phyloP scores from a whole-genome alignment of 2,797 vertebrate genomes.

The Crenuchus spilurus region DNA sequence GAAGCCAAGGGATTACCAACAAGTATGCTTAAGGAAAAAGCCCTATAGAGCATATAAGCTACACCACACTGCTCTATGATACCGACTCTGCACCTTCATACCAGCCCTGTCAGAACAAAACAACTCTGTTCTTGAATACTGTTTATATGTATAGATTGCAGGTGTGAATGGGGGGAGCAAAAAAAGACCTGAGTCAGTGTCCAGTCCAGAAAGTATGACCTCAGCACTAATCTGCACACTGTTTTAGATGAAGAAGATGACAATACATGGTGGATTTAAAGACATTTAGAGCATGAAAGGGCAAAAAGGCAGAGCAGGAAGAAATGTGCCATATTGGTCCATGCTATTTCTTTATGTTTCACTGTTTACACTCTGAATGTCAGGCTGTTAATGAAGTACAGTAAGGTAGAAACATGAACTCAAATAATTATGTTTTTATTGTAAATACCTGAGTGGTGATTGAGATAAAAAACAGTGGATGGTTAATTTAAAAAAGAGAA shows the following conservation, averaged over 20 bases:
- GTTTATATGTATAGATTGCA: too few relatives aligned
- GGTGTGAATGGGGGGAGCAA: too few relatives aligned
- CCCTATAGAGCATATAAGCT: neutral
- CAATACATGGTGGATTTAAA: neutral
- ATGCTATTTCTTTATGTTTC: neutral
- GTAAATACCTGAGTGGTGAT: slow-evolving; percentile 29
- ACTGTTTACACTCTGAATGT: slow-evolving; percentile 15
- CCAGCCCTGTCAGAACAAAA: too few relatives aligned
- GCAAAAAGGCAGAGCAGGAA: slow-evolving; percentile 1
- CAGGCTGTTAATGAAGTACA: slow-evolving; percentile 24
- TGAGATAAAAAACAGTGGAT: slow-evolving; percentile 26
- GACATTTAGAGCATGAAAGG: neutral
- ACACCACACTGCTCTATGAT: neutral
- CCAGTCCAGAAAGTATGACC: neutral
- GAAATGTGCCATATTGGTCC: neutral
- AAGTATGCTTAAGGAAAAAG: neutral
- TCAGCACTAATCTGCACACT: neutral
- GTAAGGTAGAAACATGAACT: neutral
- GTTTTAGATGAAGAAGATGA: neutral
- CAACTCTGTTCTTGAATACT: too few relatives aligned
- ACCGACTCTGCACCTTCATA: too few relatives aligned
- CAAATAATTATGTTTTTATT: neutral
- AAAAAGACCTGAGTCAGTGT: too few relatives aligned
- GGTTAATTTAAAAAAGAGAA: slow-evolving; percentile 20
- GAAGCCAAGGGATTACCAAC: neutral